Base-by-base conservation (phyloP, 2,888 invertebrate genomes). In the Mimachlamys varia region DNA sequence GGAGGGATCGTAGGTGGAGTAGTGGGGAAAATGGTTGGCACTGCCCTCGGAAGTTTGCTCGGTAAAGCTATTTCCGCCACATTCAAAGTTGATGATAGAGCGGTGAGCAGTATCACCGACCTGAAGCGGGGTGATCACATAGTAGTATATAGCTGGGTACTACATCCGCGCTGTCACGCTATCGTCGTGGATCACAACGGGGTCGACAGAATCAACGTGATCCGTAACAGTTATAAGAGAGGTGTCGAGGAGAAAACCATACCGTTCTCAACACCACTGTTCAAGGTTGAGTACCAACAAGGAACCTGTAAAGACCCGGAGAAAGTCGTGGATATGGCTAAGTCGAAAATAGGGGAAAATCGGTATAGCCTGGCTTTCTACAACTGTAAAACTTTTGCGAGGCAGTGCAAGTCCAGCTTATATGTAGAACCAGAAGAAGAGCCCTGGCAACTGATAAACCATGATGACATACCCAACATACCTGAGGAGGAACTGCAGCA, bases 1-100 rank as follows among this genome's bases (percentile, higher is more conserved):
- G 91, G 91, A 27, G 89, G 89, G 22, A 58, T 89, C 58, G 33
- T 90, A 87, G 91, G 91, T 19, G 89, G 91, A 87, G 90, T 90
- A 2, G 76, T 27, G 27, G 76, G 76, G 0, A 76, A 76, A 76
- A 15, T 33, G 7, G 33, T 7, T 15, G 76, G 76, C 27, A 76
- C 76, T 76, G 76, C 76, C 27, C 76, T 76, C 33, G 76, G 76
- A 27, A 76, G 76, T 27, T 5, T 76, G 33, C 27, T 76, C 10
- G 76, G 76, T 13, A 76, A 76, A 13, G 76, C 33, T 27, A 76
- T 76, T 76, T 76, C 76, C 27, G 27, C 33, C 27, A 27, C 76
- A 76, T 76, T 76, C 33, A 76, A 76, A 76, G 15, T 12, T 12
- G 76, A 76, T 76, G 76, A 76, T 33, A 76, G 76, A 76, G 76